Evolutionary conservation across 2,113 vertebrate species (phyloP).

Genomic region (Jaculus jaculus): DNA sequence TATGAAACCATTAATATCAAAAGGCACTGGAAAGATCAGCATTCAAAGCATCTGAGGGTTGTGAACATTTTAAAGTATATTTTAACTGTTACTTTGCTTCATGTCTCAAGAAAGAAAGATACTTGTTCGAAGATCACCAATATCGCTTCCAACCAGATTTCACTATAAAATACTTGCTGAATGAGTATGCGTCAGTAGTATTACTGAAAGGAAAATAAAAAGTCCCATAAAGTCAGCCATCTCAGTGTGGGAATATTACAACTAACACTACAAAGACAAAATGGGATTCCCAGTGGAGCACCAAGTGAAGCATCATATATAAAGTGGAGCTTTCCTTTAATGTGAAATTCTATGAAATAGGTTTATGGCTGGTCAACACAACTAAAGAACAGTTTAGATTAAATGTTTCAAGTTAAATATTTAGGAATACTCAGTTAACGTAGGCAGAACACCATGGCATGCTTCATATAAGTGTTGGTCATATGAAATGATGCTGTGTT

Average conservation of each 20-base stretch:
- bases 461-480: not conserved
- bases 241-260: slow-evolving; percentile 37
- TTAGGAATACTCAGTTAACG: not conserved
- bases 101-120: not conserved
- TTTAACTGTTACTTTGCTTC: not conserved
- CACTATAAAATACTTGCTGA: slow-evolving; percentile 26
- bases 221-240: not conserved
- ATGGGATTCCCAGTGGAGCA: slow-evolving; percentile 29
- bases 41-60: not conserved
- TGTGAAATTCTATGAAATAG: not conserved
- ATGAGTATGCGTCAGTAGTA: slow-evolving; percentile 39
- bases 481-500: not conserved
- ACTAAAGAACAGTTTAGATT: not conserved
- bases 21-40: not conserved
- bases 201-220: slow-evolving; percentile 21
- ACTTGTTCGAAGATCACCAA: slow-evolving; percentile 27
- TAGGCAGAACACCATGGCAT: not conserved
- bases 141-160: not conserved
- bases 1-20: not conserved
- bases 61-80: not conserved
- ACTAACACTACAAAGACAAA: slow-evolving; percentile 59
- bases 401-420: not conserved
- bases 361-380: not conserved
- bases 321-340: not conserved
- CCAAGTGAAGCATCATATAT: slow-evolving; percentile 62